Base-by-base conservation (phyloP, 1,140 invertebrate species). In the Monochamus saltuarius region DNA sequence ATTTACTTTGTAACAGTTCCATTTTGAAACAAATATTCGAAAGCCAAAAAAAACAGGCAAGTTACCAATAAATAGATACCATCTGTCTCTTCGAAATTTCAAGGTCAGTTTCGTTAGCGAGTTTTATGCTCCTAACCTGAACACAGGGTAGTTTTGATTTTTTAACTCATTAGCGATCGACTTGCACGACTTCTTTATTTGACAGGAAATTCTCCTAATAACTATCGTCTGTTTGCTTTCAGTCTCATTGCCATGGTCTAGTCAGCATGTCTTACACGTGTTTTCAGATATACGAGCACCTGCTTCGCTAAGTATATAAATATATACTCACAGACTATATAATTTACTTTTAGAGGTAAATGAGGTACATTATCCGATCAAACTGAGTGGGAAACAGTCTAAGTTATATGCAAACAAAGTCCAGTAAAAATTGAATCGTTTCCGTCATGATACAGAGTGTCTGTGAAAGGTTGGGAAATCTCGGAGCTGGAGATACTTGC, bases 81-180 rank as follows among this genome's bases (percentile, higher is more conserved):
- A 43, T 43, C 42, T 47, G 10, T 47, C 22, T 29, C 22, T 3
- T 29, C 22, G 22, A 29, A 29, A 29, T 29, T 8, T 47, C 38
- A 54, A 42, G 52, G 52, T 35, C 52, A 54, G 40, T 54, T 42
- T 16, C 4, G 37, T 54, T 54, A 39, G 9, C 17, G 29, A 8
- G 13, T 40, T 43, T 54, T 19, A 10, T 29, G 52, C 52, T 17
- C 17, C 19, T 16, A 16, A 38, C 22, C 13, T 11, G 17, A 29
- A 40, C 36, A 10, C 35, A 54, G 52, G 38, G 38, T 36, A 42
- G 52, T 54, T 54, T 54, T 54, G 52, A 54, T 54, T 54, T 54
- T 54, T 54, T 54, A 54, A 54, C 52, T 54, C 52, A 54, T 54
- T 54, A 54, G 52, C 52, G 37, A 42, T 6, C 7, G 38, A n/a